Evolutionary conservation across 2,797 vertebrate species (phyloP).

Genomic region (Sebastes itinus): DNA sequence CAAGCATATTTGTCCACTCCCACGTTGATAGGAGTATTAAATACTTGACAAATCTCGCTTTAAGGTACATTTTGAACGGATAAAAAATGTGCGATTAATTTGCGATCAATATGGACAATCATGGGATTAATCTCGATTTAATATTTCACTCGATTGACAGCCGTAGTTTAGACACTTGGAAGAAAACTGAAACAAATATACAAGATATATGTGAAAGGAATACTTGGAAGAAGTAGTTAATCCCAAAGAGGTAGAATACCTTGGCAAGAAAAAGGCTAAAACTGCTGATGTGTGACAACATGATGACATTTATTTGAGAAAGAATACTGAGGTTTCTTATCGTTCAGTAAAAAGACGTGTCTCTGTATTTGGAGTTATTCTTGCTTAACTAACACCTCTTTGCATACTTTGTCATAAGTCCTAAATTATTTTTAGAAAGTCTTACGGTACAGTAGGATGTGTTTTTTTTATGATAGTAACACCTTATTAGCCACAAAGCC

Average conservation of each 20-base stretch:
- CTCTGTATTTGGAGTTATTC: not conserved
- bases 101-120: too few relatives aligned
- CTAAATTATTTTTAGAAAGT: not conserved
- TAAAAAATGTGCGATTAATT: too few relatives aligned
- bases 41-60: too few relatives aligned
- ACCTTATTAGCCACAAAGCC: not conserved
- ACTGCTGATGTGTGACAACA: not conserved
- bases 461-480: not conserved
- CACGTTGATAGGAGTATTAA: too few relatives aligned
- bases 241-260: not conserved
- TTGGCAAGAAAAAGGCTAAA: not conserved
- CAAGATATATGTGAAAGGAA: not conserved
- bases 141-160: too few relatives aligned
- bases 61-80: too few relatives aligned
- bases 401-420: not conserved
- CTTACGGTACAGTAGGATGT: not conserved
- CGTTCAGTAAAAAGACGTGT: too few relatives aligned
- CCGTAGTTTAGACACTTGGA: not conserved
- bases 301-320: not conserved
- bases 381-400: not conserved
- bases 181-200: not conserved
- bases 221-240: not conserved
- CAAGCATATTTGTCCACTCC: too few relatives aligned
- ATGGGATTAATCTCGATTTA: too few relatives aligned
- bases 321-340: not conserved